Conservation (phyloP, 2,113 vertebrate genomes). For the Verasper variegatus region DNA sequence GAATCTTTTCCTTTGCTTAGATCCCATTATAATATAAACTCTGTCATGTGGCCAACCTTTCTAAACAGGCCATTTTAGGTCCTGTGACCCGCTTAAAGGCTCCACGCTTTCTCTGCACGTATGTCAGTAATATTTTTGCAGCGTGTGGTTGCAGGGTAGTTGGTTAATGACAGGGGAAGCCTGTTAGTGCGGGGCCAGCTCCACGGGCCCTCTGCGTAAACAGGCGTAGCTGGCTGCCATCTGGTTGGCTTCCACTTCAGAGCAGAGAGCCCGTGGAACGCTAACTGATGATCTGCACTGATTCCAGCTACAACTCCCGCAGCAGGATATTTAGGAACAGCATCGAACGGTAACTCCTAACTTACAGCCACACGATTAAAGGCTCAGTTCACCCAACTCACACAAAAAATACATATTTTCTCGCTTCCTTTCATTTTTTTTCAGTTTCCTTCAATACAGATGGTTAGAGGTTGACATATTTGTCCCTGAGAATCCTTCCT, state of each 20-base stretch:
- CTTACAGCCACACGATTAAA: neutral
- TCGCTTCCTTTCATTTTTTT: neutral
- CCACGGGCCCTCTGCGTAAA: constrained; percentile 52
- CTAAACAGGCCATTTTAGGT: constrained; percentile 21
- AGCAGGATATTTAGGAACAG: constrained; percentile 4
- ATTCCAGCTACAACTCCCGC: constrained; percentile 27
- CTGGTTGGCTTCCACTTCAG: constrained; percentile 63
- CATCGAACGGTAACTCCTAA: neutral
- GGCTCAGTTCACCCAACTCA: neutral
- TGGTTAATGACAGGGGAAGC: constrained; percentile 72
- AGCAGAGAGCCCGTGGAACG: constrained; percentile 12
- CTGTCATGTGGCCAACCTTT: constrained; percentile 49
- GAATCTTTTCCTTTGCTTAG: neutral
- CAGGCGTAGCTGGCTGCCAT: constrained; percentile 67
- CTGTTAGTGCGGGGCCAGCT: constrained; percentile 33
- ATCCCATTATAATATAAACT: constrained; percentile 35
- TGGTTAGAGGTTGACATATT: neutral
- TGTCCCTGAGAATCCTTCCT: neutral
- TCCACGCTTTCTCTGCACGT: constrained; percentile 35
- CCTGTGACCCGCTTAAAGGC: constrained; percentile 3
- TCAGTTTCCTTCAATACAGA: neutral
- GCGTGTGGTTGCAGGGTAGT: constrained; percentile 56
- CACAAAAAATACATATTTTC: neutral
- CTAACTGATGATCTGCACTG: constrained; percentile 39
- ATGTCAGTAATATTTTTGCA: constrained; percentile 63